A percentile compares a stretch with the other conserved stretches of the same genome.
Evolutionary conservation across 92 coral and sea anemone species (phyloP).

Genomic region (Paragorgia papillata): DNA sequence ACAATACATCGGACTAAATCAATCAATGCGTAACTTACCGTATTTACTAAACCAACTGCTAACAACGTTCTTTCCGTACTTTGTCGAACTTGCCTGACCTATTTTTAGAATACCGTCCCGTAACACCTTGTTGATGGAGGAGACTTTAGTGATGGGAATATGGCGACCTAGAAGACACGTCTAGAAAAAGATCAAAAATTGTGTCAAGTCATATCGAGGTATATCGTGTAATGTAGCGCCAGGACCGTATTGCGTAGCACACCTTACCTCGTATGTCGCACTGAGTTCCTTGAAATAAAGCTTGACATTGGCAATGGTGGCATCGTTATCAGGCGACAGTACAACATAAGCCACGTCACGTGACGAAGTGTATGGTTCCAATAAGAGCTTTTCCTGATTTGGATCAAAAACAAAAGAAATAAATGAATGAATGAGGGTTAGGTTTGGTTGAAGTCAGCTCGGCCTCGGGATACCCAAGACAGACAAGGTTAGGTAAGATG

Average conservation of each 20-base stretch:
- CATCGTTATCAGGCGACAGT: constrained; percentile 96
- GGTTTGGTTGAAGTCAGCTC: no score
- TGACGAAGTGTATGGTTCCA: constrained; percentile 87
- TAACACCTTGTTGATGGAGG: constrained; percentile 54
- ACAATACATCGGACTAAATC: no score
- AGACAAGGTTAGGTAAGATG: constrained; percentile 6
- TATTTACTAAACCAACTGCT: constrained; percentile 86
- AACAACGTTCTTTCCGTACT: constrained; percentile 78
- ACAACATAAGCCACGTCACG: constrained; percentile 91
- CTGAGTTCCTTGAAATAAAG: constrained; percentile 94
- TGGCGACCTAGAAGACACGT: constrained; percentile 96
- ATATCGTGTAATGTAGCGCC: no score
- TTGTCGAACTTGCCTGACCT: constrained; percentile 79
- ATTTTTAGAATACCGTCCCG: constrained; percentile 84
- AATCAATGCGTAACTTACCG: no score
- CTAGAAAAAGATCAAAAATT: constrained; percentile 40
- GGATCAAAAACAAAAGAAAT: neutral
- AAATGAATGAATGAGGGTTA: neutral
- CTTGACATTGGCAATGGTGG: constrained; percentile 72
- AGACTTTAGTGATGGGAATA: constrained; percentile 64
- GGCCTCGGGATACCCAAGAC: no score
- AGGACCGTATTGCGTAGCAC: no score
- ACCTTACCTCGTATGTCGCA: constrained; percentile 87
- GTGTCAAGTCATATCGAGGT: no score
- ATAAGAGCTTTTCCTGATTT: constrained; percentile 82